Evolutionary conservation across 1,140 invertebrate genomes (phyloP).

Genomic region (Saxidomus purpurata): DNA sequence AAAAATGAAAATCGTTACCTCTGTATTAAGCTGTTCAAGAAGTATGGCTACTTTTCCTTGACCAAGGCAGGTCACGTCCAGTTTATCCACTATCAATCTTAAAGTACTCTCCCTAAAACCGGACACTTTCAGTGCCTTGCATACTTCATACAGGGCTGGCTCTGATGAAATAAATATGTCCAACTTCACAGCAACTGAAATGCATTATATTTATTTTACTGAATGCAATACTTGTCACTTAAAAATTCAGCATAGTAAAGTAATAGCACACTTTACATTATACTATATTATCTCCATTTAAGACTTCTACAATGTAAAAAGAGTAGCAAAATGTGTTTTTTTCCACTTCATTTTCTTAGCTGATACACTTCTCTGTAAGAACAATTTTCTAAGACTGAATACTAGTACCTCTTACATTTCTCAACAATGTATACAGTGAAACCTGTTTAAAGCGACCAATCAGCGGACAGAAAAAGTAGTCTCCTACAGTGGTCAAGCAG

Average conservation of each 20-base stretch:
- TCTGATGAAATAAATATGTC: constrained; percentile 82
- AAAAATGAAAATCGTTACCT: constrained; percentile 68
- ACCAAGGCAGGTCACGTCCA: constrained; percentile 83
- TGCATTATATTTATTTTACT: background rate
- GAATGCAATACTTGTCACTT: background rate
- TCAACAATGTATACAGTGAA: too few relatives aligned
- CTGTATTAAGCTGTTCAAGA: constrained; percentile 78
- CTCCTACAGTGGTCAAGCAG: too few relatives aligned
- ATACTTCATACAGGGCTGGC: constrained; percentile 80
- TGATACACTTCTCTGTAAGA: too few relatives aligned
- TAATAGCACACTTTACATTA: background rate
- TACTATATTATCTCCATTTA: too few relatives aligned
- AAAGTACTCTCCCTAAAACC: constrained; percentile 76
- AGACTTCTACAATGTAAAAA: too few relatives aligned
- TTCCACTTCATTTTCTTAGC: too few relatives aligned
- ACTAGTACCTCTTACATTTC: too few relatives aligned
- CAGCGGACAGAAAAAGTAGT: too few relatives aligned
- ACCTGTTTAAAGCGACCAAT: too few relatives aligned
- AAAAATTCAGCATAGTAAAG: background rate
- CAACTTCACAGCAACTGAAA: constrained; percentile 80
- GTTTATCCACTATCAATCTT: constrained; percentile 76
- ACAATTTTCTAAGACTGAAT: too few relatives aligned
- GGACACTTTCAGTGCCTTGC: constrained; percentile 83
- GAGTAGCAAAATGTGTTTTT: too few relatives aligned
- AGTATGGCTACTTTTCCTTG: constrained; percentile 77